Base-by-base conservation (phyloP, 1,140 invertebrate species). In the Sarcophaga peregrina region DNA sequence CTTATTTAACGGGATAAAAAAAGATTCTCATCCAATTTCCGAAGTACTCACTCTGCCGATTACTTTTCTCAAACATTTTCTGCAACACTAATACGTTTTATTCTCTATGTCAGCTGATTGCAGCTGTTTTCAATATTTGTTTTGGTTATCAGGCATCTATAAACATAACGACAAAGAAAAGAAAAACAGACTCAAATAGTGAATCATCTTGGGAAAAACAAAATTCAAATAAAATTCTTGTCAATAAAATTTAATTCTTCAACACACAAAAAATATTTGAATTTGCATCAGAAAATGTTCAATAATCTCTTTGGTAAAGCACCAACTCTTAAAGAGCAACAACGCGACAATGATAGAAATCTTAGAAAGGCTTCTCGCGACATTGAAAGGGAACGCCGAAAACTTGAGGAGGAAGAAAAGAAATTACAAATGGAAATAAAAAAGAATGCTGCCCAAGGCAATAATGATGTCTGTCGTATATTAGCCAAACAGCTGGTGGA, bases 351-450 rank as follows among this genome's bases (percentile, higher is more conserved):
- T 93, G 96, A 97, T 87, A 92, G 94, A 85, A 93, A 94, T 54
- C 88, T 98, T 46, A 91, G 95, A 37, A 96, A 95, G 92, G 95
- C 95, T 48, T 93, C 94, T 7, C 92, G 97, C 87, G 96, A 97
- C 90, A 92, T 98, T 85, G 96, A 97, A 83, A 92, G 96, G 85
- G 96, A 97, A 89, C 93, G 95, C 85, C 89, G 92, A 82, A 93
- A 95, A 85, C 89, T 98, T 82, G 96, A 98, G 91, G 92, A 93
- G 86, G 96, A 98, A 91, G 97, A 98, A 91, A 97, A 97, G 86
- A 96, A 97, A 93, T 89, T 98, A 95, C 95, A 97, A 93, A 90
- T 94, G 87, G 96, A 98, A 91, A 98, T 98, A 78, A 97, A 96
- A 87, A 96, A 96, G 87, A 93, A 95, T 89, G 97, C 97, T 20